phyloP scores from a whole-genome alignment of 2,888 invertebrate genomes.

The Dicycla oo region DNA sequence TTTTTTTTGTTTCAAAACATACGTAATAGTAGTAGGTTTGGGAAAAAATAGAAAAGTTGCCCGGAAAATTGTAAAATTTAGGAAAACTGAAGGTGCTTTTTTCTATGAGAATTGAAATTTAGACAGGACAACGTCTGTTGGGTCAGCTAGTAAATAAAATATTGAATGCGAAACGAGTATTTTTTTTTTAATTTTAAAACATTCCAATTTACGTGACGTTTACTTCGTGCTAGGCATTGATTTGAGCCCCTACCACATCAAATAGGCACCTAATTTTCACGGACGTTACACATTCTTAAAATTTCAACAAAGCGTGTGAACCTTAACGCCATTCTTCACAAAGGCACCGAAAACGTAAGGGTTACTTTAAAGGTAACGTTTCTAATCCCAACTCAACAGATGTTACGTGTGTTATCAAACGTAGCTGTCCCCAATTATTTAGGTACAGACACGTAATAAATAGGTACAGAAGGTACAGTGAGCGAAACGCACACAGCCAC shows the following conservation, averaged over 20 bases:
- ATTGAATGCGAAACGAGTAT: not conserved
- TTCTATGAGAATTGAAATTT: too few relatives aligned
- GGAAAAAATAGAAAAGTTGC: too few relatives aligned
- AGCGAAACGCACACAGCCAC: not conserved
- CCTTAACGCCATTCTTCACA: slow-evolving; percentile 14
- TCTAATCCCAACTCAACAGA: slow-evolving; percentile 51
- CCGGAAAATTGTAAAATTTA: too few relatives aligned
- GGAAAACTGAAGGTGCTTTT: too few relatives aligned
- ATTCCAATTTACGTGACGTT: not conserved
- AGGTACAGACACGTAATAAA: not conserved
- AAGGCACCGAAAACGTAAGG: slow-evolving; percentile 27
- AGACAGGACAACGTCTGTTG: too few relatives aligned
- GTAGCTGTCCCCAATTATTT: slow-evolving; percentile 53
- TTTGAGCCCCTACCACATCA: not conserved
- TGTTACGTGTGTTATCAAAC: slow-evolving; percentile 59
- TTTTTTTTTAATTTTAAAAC: not conserved
- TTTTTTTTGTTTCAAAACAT: too few relatives aligned
- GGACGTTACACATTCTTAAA: not conserved
- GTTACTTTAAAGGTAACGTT: slow-evolving; percentile 48
- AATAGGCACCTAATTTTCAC: not conserved
- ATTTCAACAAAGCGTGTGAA: slow-evolving; percentile 2
- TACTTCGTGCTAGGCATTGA: not conserved
- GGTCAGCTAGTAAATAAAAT: not conserved
- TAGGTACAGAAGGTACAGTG: not conserved
- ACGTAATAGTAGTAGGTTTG: too few relatives aligned